Percentiles rank a stretch among this genome's conserved stretches.
These are phyloP conservation scores for Laspeyria flexula DNA, from an alignment of 2,888 invertebrate genomes.

Conservation along the genomic window DNA sequence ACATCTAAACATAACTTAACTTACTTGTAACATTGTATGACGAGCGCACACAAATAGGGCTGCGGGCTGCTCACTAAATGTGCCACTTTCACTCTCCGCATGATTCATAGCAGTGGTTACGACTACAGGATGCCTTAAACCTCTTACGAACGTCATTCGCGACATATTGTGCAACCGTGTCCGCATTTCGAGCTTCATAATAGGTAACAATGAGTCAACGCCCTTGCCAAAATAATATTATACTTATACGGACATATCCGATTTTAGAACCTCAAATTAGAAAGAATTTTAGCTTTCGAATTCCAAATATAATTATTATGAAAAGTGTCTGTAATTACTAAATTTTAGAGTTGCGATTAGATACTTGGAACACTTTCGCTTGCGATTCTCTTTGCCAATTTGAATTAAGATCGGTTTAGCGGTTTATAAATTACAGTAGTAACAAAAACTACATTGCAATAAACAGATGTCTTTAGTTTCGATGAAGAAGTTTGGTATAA, in stretches of 20 bases:
- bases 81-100: slow-evolving; percentile 78
- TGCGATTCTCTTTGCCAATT: too few relatives aligned
- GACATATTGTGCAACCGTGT: slow-evolving; percentile 72
- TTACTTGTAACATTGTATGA: too few relatives aligned
- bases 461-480: too few relatives aligned
- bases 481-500: too few relatives aligned
- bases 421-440: too few relatives aligned
- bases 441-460: too few relatives aligned
- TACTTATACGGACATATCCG: slow-evolving; percentile 16
- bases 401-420: too few relatives aligned
- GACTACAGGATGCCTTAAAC: slow-evolving; percentile 70
- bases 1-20: too few relatives aligned
- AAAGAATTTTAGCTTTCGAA: slow-evolving; percentile 29
- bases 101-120: slow-evolving; percentile 74
- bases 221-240: slow-evolving; percentile 38
- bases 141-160: slow-evolving; percentile 51
- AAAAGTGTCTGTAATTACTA: slow-evolving; percentile 2
- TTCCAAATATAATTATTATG: slow-evolving; percentile 15
- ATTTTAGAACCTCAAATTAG: slow-evolving; percentile 18
- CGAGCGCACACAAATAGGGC: slow-evolving; percentile 40
- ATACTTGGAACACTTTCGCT: too few relatives aligned
- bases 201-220: slow-evolving; percentile 55
- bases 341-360: background rate
- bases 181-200: slow-evolving; percentile 60
- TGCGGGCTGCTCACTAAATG: slow-evolving; percentile 54